Conservation (phyloP, 2,797 vertebrate species). For the Buphagus erythrorhynchus region DNA sequence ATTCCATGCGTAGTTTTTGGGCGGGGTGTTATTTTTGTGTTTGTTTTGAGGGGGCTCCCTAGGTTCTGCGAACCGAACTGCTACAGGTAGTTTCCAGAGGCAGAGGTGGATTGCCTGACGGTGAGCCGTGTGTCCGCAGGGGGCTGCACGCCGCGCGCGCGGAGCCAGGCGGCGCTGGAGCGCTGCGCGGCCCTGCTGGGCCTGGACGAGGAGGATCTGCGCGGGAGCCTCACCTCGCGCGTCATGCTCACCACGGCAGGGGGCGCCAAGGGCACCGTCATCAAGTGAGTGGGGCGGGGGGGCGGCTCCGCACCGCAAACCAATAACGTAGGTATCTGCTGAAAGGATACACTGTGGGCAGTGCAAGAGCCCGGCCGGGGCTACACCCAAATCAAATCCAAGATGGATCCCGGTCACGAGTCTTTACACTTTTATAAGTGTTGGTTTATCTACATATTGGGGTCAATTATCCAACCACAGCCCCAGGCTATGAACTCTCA, state of each 20-base stretch:
- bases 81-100: accelerated
- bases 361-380: no score
- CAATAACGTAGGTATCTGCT: no score
- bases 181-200: conserved; percentile 91
- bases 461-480: no score
- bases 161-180: conserved; percentile 84
- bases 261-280: conserved; percentile 94
- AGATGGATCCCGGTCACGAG: no score
- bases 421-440: no score
- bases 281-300: conserved; percentile 85
- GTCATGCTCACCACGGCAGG: conserved; percentile 97
- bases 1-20: accelerated
- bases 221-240: conserved; percentile 90
- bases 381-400: no score
- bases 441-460: no score
- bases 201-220: conserved; percentile 89
- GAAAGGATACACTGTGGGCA: no score
- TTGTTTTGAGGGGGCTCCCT: background rate
- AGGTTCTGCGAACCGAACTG: background rate
- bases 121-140: conserved; percentile 73
- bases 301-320: no score
- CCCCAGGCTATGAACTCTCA: no score
- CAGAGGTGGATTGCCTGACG: no score
- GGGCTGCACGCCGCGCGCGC: conserved; percentile 89
- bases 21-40: background rate